A percentile compares a stretch with the other conserved stretches of the same genome.
These are phyloP conservation scores for Leptinotarsa peninsularis DNA, from an alignment of 2,888 invertebrate genomes.

Conservation along the genomic window DNA sequence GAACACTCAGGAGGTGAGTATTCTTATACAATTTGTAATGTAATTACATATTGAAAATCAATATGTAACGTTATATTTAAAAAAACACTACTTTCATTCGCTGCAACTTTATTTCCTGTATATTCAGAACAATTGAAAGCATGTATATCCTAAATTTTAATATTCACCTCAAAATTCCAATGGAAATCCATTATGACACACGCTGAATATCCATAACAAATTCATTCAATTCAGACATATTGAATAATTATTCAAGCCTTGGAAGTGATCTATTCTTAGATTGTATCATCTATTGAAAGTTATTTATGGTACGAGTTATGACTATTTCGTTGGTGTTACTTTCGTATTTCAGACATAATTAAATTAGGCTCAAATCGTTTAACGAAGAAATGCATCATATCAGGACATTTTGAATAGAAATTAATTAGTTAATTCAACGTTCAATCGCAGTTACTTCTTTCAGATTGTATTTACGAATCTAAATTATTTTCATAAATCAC, in stretches of 20 bases:
- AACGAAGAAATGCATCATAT: not conserved
- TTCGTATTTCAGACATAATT: not conserved
- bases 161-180: too few species aligned
- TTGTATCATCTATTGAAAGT: not conserved
- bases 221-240: not conserved
- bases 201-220: not conserved
- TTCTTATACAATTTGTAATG: too few species aligned
- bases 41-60: too few species aligned
- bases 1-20: too few species aligned
- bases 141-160: too few species aligned
- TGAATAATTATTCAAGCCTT: slow-evolving; percentile 5
- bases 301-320: not conserved
- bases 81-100: too few species aligned
- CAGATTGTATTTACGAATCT: not conserved
- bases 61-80: too few species aligned
- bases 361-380: not conserved
- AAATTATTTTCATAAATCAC: not conserved
- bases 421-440: not conserved
- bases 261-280: not conserved
- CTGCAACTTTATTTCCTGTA: too few species aligned
- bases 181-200: not conserved
- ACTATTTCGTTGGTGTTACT: not conserved
- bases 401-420: not conserved
- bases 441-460: not conserved
- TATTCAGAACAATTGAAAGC: too few species aligned